Percentiles rank a stretch among this genome's conserved stretches.
Evolutionary conservation across 2,888 invertebrate genomes (phyloP).

Genomic region (Chloromyia formosa): DNA sequence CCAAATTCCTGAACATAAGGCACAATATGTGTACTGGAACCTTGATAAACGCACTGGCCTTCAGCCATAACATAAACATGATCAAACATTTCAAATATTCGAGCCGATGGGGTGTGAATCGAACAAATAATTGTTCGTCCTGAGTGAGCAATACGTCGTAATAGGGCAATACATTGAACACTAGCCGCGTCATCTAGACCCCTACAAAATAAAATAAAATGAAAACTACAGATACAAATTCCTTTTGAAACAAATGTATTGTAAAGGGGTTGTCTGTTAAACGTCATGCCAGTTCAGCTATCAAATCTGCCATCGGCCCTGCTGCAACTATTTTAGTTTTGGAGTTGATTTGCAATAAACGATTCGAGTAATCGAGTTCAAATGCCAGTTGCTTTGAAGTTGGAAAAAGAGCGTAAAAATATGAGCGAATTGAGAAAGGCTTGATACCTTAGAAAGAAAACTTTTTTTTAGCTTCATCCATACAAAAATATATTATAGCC

Average conservation of each 20-base stretch:
- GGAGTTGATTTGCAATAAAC: too few relatives aligned
- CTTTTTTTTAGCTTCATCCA: too few relatives aligned
- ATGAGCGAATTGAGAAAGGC: too few relatives aligned
- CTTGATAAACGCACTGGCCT: slow-evolving; percentile 92
- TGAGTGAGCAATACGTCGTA: slow-evolving; percentile 83
- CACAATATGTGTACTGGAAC: slow-evolving; percentile 79
- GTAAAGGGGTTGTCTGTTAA: too few relatives aligned
- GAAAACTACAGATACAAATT: background rate
- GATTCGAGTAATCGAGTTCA: too few relatives aligned
- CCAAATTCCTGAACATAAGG: slow-evolving; percentile 81
- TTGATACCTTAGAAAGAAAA: slow-evolving; percentile 19
- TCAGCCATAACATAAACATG: slow-evolving; percentile 88
- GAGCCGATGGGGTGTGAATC: slow-evolving; percentile 95
- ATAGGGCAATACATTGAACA: slow-evolving; percentile 83
- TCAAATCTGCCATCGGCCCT: too few relatives aligned
- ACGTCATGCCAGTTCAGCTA: too few relatives aligned
- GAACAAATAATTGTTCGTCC: slow-evolving; percentile 94
- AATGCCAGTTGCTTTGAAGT: too few relatives aligned
- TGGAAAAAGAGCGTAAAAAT: too few relatives aligned
- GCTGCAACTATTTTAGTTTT: too few relatives aligned
- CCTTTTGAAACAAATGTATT: background rate
- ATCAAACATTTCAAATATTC: slow-evolving; percentile 89
- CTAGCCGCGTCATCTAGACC: slow-evolving; percentile 93
- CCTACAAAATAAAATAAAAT: slow-evolving; percentile 65
- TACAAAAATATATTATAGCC: too few relatives aligned